Evolutionary conservation across 2,888 invertebrate genomes (phyloP).

Genomic region (Epinotia nisella): DNA sequence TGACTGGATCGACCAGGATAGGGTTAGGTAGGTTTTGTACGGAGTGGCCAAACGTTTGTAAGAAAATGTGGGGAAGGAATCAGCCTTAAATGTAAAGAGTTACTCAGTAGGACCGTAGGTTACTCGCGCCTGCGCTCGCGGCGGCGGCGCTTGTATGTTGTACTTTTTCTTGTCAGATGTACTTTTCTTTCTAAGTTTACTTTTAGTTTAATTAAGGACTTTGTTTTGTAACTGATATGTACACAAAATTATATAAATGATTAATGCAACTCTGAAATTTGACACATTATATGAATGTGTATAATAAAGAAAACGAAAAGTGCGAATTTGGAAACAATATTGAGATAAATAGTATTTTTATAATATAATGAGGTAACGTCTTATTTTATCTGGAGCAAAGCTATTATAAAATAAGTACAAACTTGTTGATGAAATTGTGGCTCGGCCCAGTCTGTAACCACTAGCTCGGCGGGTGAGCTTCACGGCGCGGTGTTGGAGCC

Average conservation of each 20-base stretch:
- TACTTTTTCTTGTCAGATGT: slow-evolving; percentile 52
- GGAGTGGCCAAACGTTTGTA: slow-evolving; percentile 71
- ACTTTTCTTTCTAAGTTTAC: slow-evolving; percentile 60
- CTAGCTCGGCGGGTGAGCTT: slow-evolving; percentile 57
- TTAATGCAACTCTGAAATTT: slow-evolving; percentile 36
- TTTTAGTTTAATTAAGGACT: slow-evolving; percentile 57
- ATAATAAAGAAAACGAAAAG: slow-evolving; percentile 58
- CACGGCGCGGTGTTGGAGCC: slow-evolving; percentile 14
- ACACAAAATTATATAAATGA: slow-evolving; percentile 46
- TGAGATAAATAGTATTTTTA: slow-evolving; percentile 77
- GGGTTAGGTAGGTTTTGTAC: slow-evolving; percentile 78
- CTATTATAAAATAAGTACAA: slow-evolving; percentile 77
- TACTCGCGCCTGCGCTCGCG: slow-evolving; percentile 12
- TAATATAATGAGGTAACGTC: slow-evolving; percentile 70
- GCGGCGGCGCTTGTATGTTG: slow-evolving; percentile 44
- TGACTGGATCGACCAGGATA: slow-evolving; percentile 70
- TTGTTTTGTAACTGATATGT: slow-evolving; percentile 53
- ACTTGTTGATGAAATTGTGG: slow-evolving; percentile 67
- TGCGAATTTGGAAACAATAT: slow-evolving; percentile 74
- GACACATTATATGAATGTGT: slow-evolving; percentile 43
- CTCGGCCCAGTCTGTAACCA: slow-evolving; percentile 73
- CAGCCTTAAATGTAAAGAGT: slow-evolving; percentile 56
- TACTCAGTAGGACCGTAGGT: slow-evolving; percentile 37
- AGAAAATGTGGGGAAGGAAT: slow-evolving; percentile 60
- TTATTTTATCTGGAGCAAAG: slow-evolving; percentile 65